A percentile compares a stretch with the other conserved stretches of the same genome.
Evolutionary conservation across 2,113 vertebrate species (phyloP).

Genomic region (Leuciscus idus): DNA sequence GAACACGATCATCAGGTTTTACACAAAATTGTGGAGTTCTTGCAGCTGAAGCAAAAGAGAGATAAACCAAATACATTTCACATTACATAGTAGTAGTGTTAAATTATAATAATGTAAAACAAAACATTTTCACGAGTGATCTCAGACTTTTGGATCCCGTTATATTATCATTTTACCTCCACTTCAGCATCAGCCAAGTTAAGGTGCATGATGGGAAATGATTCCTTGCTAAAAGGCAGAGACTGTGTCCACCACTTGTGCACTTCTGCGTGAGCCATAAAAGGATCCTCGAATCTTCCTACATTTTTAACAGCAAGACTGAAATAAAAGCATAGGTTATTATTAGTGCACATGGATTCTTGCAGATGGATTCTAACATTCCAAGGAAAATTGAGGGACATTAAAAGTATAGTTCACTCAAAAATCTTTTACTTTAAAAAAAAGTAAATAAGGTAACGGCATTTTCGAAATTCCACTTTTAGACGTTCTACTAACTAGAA

Average conservation of each 20-base stretch:
- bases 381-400: too few species aligned
- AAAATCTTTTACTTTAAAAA: background rate
- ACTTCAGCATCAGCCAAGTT: background rate
- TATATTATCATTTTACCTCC: background rate
- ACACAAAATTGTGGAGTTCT: background rate
- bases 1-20: background rate
- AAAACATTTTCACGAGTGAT: background rate
- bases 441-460: too few species aligned
- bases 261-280: conserved; percentile 7
- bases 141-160: background rate
- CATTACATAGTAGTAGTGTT: background rate
- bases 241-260: background rate
- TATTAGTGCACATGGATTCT: background rate
- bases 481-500: too few species aligned
- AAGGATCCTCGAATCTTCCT: conserved; percentile 4
- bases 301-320: conserved; percentile 17
- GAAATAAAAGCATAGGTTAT: conserved; percentile 11
- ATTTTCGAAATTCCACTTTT: too few species aligned
- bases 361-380: background rate
- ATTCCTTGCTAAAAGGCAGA: background rate
- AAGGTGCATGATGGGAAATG: conserved; percentile 2
- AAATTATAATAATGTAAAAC: background rate
- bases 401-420: background rate
- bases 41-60: background rate
- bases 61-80: background rate